Conservation (phyloP, 2,888 invertebrate genomes). For the Rosalia funebris region DNA sequence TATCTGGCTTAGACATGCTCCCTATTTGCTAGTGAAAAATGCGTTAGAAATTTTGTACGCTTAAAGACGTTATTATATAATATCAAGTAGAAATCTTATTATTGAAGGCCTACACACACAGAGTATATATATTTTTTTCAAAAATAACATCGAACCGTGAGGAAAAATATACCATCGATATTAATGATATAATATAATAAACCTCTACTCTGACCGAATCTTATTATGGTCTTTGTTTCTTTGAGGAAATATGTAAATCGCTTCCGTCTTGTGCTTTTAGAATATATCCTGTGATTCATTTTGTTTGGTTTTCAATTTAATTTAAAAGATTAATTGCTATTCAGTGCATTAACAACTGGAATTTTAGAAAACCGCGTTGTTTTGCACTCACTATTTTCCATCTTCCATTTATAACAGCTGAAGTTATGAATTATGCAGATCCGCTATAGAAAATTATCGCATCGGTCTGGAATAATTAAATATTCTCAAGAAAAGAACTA, state of each 20-base stretch:
- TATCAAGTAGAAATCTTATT: slow-evolving; percentile 23
- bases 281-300: slow-evolving; percentile 20
- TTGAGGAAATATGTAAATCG: slow-evolving; percentile 13
- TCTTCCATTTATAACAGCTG: too few relatives aligned
- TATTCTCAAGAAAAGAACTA: too few relatives aligned
- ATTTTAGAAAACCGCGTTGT: slow-evolving; percentile 18
- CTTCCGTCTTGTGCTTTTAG: slow-evolving; percentile 4
- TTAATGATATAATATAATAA: not conserved
- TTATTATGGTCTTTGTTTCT: slow-evolving; percentile 4
- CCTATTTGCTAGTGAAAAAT: slow-evolving; percentile 29
- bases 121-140: not conserved
- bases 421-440: too few relatives aligned
- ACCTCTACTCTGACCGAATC: not conserved
- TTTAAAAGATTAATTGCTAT: slow-evolving; percentile 22
- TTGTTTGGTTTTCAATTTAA: slow-evolving; percentile 20
- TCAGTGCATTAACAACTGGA: slow-evolving; percentile 21
- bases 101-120: not conserved
- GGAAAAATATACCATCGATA: not conserved
- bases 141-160: too few relatives aligned
- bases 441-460: too few relatives aligned
- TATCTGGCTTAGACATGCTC: slow-evolving; percentile 30
- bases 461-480: too few relatives aligned
- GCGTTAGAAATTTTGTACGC: slow-evolving; percentile 23
- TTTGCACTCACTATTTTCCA: too few relatives aligned
- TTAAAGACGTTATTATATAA: slow-evolving; percentile 24